A percentile compares a stretch with the other conserved stretches of the same genome.
Evolutionary conservation across 2,888 invertebrate genomes (phyloP).

Genomic region (Conistra vaccinii): DNA sequence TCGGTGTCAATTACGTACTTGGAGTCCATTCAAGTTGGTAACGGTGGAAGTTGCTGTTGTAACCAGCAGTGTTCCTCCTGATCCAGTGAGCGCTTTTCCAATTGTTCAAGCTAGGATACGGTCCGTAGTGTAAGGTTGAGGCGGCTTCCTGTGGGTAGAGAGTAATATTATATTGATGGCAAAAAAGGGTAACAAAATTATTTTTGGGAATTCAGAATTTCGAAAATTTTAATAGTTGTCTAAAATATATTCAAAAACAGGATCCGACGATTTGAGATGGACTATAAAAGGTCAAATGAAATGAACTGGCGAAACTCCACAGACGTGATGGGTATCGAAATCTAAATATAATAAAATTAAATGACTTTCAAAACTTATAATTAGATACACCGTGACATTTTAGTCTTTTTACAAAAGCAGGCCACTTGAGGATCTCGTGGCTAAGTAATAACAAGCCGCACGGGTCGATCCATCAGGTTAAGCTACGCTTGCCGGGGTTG

Average conservation of each 20-base stretch:
- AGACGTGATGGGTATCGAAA: not conserved
- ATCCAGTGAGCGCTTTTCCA: constrained; percentile 89
- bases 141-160: constrained; percentile 83
- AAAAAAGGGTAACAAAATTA: not conserved
- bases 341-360: too few species aligned
- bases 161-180: not conserved
- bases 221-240: not conserved
- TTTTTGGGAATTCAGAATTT: not conserved
- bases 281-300: not conserved
- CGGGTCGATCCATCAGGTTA: too few species aligned
- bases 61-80: constrained; percentile 82
- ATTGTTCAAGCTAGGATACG: constrained; percentile 89
- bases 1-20: constrained; percentile 72
- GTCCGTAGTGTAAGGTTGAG: constrained; percentile 93
- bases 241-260: not conserved
- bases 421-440: too few species aligned
- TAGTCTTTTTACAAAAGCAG: too few species aligned
- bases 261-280: not conserved
- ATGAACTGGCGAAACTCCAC: not conserved
- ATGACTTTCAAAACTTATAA: too few species aligned
- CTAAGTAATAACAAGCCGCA: too few species aligned
- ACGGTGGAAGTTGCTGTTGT: constrained; percentile 91
- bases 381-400: too few species aligned
- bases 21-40: constrained; percentile 93
- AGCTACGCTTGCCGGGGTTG: too few species aligned